Percentiles rank a stretch among this genome's conserved stretches.
Evolutionary conservation across 2,888 invertebrate species (phyloP).

Genomic region (Enchytraeus crypticus): DNA sequence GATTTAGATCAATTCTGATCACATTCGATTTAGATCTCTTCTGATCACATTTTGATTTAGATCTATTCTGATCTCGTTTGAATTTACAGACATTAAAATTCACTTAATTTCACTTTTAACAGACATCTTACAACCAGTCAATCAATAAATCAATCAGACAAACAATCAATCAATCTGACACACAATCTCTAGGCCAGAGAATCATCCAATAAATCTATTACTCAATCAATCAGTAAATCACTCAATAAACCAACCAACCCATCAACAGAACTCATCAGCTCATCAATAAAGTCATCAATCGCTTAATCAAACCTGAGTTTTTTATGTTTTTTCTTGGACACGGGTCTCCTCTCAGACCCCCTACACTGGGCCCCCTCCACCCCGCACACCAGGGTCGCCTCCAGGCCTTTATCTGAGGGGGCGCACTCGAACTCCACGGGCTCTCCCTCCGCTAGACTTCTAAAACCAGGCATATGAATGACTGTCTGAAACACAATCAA

Average conservation of each 20-base stretch:
- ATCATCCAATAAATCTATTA: background rate
- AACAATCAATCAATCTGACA: background rate
- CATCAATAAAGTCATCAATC: background rate
- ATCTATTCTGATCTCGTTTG: too few relatives aligned
- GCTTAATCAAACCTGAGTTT: conserved; percentile 67
- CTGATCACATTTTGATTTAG: too few relatives aligned
- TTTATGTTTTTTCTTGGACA: conserved; percentile 70
- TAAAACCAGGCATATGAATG: conserved; percentile 80
- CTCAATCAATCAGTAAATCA: background rate
- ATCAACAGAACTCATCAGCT: background rate
- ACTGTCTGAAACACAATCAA: conserved; percentile 63
- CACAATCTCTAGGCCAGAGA: too few relatives aligned
- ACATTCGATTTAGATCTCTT: too few relatives aligned
- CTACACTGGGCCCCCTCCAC: conserved; percentile 68
- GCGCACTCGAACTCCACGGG: conserved; percentile 79
- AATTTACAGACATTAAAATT: too few relatives aligned
- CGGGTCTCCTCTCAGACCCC: conserved; percentile 72
- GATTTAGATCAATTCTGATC: too few relatives aligned
- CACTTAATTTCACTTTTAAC: too few relatives aligned
- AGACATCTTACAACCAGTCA: background rate
- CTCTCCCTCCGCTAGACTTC: conserved; percentile 78
- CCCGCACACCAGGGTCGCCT: conserved; percentile 76
- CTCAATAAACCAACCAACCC: background rate
- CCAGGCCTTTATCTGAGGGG: conserved; percentile 73
- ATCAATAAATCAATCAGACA: background rate